phyloP scores from a whole-genome alignment of 30 jellyfish, hydroid and myxozoan species.

The Hydractinia symbiolongicarpus region DNA sequence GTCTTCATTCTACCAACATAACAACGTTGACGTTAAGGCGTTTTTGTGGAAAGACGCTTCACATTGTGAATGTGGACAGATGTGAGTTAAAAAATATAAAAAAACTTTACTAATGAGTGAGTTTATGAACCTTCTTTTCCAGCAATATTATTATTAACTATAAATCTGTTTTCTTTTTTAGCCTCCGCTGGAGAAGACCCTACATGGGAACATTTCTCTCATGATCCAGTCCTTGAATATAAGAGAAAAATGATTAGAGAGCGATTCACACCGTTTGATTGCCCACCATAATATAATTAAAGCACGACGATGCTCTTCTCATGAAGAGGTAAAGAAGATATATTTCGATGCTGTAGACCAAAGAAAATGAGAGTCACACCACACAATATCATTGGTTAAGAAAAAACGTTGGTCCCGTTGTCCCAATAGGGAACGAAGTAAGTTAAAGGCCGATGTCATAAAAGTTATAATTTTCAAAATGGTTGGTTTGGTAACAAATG shows the following conservation, averaged over 20 bases:
- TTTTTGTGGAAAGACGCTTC: slow-evolving; percentile 11
- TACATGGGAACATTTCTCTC: background rate
- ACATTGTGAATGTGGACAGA: background rate
- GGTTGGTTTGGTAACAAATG: no score
- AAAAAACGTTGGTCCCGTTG: no score
- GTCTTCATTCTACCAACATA: slow-evolving; percentile 14
- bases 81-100: background rate
- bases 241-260: slow-evolving; percentile 13
- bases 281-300: slow-evolving; percentile 16
- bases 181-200: slow-evolving; percentile 8
- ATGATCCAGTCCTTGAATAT: background rate
- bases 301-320: no score
- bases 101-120: background rate
- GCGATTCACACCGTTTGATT: slow-evolving; percentile 18
- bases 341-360: no score
- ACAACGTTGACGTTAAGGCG: slow-evolving; percentile 4
- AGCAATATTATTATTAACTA: background rate
- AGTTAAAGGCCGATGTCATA: no score
- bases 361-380: no score
- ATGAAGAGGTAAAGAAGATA: no score
- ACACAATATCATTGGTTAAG: no score
- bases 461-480: no score
- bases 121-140: background rate
- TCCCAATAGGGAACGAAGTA: no score
- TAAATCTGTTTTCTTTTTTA: background rate